These are phyloP conservation scores for Enteromius mattozi DNA, from an alignment of 2,797 vertebrate species.

Conservation along the genomic window DNA sequence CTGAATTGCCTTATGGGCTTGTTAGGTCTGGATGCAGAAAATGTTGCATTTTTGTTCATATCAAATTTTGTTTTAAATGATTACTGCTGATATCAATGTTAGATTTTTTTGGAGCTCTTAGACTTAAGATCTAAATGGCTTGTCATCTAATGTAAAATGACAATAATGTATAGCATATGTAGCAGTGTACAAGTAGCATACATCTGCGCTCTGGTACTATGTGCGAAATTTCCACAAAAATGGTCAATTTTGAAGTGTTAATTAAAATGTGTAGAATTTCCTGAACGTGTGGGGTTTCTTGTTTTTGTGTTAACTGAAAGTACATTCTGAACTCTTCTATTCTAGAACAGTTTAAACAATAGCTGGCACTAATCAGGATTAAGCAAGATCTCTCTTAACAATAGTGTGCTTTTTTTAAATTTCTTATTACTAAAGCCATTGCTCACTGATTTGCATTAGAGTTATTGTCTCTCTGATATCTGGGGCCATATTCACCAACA, in stretches of 20 bases:
- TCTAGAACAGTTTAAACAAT: not conserved
- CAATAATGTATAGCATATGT: conserved; percentile 50
- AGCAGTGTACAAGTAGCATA: conserved; percentile 55
- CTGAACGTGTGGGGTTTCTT: conserved; percentile 33
- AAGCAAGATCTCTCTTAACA: not conserved
- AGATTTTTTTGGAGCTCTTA: conserved; percentile 6
- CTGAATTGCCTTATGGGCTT: conserved; percentile 44
- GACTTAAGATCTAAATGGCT: not conserved
- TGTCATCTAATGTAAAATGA: conserved; percentile 32
- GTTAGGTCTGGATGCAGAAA: not conserved
- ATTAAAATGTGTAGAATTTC: conserved; percentile 69
- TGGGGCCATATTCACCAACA: not conserved
- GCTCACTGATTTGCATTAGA: not conserved
- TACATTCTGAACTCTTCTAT: not conserved
- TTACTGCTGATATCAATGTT: conserved; percentile 1
- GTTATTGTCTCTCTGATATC: not conserved
- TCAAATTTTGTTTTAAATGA: not conserved
- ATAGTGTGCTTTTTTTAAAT: not conserved
- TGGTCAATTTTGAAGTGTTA: conserved; percentile 51
- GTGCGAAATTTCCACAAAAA: conserved; percentile 38
- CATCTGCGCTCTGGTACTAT: conserved; percentile 36
- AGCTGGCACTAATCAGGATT: not conserved
- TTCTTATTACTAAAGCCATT: not conserved
- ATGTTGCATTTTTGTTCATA: not conserved
- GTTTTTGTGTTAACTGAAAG: conserved; percentile 6